Evolutionary conservation across 2,888 invertebrate species (phyloP), one percentile per base, ranked within the genome.

Genomic region (Zelleria hepariella): DNA sequence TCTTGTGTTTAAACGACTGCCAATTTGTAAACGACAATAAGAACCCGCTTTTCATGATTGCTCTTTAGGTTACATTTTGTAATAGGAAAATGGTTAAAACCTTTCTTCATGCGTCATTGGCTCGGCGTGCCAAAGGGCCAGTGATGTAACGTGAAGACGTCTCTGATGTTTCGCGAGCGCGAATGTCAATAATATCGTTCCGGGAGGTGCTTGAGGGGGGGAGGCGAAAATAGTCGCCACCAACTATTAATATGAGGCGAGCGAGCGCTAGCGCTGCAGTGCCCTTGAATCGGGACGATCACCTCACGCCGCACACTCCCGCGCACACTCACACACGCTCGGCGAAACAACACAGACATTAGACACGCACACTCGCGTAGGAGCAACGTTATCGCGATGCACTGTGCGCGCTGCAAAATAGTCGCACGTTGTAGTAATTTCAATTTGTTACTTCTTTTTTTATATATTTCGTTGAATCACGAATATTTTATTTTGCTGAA

Each of bases 281-380:
- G 87, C 86, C 87, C 87, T 88, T 88, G 87, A 88, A 86, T 74
- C 79, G 81, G 87, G 84, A 67, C 87, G 86, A 83, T 88, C 86
- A 86, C 87, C 87, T 78, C 85, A 77, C 80, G 74, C 80, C 66
- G 62, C 64, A 67, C 73, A 59, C 66, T 58, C 68, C 57, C 68
- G 61, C 66, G 49, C 61, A 53, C 48, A 54, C n/a, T 10, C 57
- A 23, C 42, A 18, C 26, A 8, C 10, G 25, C 47, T 32, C 42
- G 8, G 57, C 42, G 42, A 23, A 55, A 61, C 57, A 67, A 58
- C 61, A 51, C 52, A 15, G 64, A 61, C 64, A 59, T 63, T 64
- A 66, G 63, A 67, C 62, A 60, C 66, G 62, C 70, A 68, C 75
- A 68, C 73, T 20, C 23, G 15, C 21, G 27, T 42, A 42, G 32